Evolutionary conservation across 2,888 invertebrate genomes (phyloP).

Genomic region (Dorcus parallelipipedus): DNA sequence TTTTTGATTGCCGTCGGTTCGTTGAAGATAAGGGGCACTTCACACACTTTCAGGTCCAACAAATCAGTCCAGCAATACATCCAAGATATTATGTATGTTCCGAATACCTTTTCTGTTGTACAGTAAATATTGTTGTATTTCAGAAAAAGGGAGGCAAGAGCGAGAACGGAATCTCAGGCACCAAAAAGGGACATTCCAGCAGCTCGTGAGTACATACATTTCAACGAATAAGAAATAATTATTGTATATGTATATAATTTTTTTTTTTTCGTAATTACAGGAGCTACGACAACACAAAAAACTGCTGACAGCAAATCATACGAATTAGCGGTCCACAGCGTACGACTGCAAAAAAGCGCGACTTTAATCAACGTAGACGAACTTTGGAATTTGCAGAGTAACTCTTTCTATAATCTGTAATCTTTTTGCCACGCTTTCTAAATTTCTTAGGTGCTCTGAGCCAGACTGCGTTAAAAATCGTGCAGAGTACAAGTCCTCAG

Average conservation of each 20-base stretch:
- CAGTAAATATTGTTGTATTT: too few relatives aligned
- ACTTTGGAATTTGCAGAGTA: conserved; percentile 50
- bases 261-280: too few relatives aligned
- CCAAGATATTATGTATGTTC: conserved; percentile 13
- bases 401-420: conserved; percentile 26
- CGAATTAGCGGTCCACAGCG: conserved; percentile 56
- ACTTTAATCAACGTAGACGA: conserved; percentile 56
- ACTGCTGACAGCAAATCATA: conserved; percentile 35
- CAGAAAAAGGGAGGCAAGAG: too few relatives aligned
- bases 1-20: conserved; percentile 66
- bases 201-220: too few relatives aligned
- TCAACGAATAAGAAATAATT: too few relatives aligned
- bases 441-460: conserved; percentile 31
- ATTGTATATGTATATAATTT: too few relatives aligned
- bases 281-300: neutral
- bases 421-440: neutral
- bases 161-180: too few relatives aligned
- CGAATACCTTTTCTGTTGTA: too few relatives aligned
- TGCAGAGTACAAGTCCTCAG: conserved; percentile 12
- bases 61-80: conserved; percentile 15
- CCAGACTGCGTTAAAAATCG: conserved; percentile 9
- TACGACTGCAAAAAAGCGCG: conserved; percentile 56
- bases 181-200: too few relatives aligned
- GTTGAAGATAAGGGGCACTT: conserved; percentile 64
- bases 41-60: conserved; percentile 60